Conservation (phyloP, 2,797 vertebrate species). For the Dendrocincla fuliginosa region DNA sequence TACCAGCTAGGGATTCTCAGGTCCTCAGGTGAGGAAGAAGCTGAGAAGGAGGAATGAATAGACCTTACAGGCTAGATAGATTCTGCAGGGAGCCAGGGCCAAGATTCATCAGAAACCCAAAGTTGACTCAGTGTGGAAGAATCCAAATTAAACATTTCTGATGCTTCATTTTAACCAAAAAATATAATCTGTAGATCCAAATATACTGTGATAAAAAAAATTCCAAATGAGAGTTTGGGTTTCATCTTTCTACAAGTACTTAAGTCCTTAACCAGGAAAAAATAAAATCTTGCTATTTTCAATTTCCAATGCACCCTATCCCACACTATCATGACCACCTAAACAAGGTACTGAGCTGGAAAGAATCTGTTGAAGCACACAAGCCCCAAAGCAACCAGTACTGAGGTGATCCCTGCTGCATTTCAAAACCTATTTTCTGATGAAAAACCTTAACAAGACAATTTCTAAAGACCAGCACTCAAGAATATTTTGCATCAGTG, state of each 20-base stretch:
- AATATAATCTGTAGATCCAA: background rate
- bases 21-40: background rate
- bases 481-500: background rate
- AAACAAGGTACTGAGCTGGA: background rate
- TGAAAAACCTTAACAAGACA: background rate
- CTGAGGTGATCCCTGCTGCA: background rate
- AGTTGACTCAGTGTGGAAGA: background rate
- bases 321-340: background rate
- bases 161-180: background rate
- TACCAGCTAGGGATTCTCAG: background rate
- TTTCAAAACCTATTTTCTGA: background rate
- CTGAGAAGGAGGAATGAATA: background rate
- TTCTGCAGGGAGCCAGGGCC: background rate
- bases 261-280: background rate
- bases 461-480: background rate
- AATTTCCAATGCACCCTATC: accelerated
- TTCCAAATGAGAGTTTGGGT: background rate
- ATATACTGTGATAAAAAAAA: accelerated
- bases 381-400: background rate
- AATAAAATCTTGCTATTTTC: background rate
- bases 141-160: background rate
- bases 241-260: background rate
- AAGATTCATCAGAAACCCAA: background rate
- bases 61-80: background rate
- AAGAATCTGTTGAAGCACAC: background rate